phyloP scores from a whole-genome alignment of 2,888 invertebrate genomes.

The Margaritifera margaritifera region DNA sequence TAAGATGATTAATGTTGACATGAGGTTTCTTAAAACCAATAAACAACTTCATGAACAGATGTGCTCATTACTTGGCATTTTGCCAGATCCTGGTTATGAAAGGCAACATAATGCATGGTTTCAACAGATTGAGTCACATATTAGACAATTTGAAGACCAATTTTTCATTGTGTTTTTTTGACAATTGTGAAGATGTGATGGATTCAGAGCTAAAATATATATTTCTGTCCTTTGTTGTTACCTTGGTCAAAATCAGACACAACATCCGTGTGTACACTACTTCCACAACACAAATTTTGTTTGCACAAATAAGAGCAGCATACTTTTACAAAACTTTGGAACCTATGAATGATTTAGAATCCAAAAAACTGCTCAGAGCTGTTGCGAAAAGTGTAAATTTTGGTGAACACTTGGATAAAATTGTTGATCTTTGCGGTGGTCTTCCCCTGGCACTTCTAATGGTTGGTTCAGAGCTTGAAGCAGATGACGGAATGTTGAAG shows the following conservation, averaged over 20 bases:
- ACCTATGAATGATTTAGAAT: constrained; percentile 12
- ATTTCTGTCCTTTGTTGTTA: constrained; percentile 8
- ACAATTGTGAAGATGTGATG: constrained; percentile 32
- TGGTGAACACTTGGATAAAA: constrained; percentile 14
- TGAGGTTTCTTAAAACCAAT: too few relatives aligned
- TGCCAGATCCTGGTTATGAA: too few relatives aligned
- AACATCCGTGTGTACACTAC: constrained; percentile 22
- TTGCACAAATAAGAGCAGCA: neutral
- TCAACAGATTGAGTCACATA: neutral
- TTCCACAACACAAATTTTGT: constrained; percentile 8
- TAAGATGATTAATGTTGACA: too few relatives aligned
- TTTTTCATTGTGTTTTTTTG: constrained; percentile 20
- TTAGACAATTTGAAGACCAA: constrained; percentile 1
- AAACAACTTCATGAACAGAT: too few relatives aligned
- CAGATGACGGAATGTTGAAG: constrained; percentile 14
- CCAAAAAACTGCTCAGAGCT: constrained; percentile 13
- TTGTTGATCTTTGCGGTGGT: constrained; percentile 25
- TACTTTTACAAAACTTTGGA: neutral
- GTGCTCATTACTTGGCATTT: too few relatives aligned
- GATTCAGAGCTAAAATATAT: constrained; percentile 5
- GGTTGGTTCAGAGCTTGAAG: constrained; percentile 24
- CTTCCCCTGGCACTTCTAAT: constrained; percentile 32
- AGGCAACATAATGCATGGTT: too few relatives aligned
- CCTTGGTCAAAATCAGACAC: constrained; percentile 1
- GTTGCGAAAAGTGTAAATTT: constrained; percentile 17